phyloP scores from a whole-genome alignment of 2,797 vertebrate genomes.

The Sciurus vulgaris region DNA sequence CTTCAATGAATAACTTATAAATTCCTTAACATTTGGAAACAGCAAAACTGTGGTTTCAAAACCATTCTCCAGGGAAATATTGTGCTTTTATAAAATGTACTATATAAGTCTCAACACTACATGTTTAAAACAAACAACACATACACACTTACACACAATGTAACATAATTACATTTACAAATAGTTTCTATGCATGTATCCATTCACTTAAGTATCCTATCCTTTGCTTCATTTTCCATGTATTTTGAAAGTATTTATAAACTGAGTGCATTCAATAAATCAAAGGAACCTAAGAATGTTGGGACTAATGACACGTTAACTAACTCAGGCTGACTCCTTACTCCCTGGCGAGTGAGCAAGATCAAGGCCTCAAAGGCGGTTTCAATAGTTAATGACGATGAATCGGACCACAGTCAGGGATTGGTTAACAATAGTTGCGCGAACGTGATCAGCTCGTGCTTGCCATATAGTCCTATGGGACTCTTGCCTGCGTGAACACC shows the following conservation, averaged over 20 bases:
- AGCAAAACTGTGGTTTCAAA: background rate
- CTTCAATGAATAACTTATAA: background rate
- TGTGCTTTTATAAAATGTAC: background rate
- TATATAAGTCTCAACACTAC: background rate
- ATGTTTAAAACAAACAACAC: background rate
- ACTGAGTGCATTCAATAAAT: background rate
- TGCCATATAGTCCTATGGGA: no score
- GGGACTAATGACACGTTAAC: no score
- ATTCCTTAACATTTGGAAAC: background rate
- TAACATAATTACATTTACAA: background rate
- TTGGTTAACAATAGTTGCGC: no score
- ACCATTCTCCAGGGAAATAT: background rate
- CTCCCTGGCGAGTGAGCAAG: no score
- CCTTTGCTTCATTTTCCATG: background rate
- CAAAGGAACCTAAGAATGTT: background rate
- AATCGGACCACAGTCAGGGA: no score
- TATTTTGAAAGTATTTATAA: conserved; percentile 4
- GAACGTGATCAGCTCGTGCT: no score
- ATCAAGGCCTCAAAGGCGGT: no score
- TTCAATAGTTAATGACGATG: no score
- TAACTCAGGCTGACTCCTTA: no score
- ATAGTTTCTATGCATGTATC: background rate
- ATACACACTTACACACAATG: no score
- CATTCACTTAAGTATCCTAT: background rate
- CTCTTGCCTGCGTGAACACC: no score